These are phyloP conservation scores for Synanthedon vespiformis DNA, from an alignment of 2,888 invertebrate species.

Conservation along the genomic window DNA sequence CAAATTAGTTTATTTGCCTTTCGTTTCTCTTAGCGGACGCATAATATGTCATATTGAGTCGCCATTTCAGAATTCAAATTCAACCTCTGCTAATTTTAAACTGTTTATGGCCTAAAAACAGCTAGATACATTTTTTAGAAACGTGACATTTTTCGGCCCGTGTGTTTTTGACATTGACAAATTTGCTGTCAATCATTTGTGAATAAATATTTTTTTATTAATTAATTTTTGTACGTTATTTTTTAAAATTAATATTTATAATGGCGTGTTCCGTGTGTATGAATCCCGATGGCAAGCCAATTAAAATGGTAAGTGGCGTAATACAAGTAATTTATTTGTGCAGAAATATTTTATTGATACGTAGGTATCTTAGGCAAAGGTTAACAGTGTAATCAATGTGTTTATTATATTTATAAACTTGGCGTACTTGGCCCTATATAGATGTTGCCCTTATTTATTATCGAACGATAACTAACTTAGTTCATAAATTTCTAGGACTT, in stretches of 20 bases:
- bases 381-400: too few species aligned
- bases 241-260: conserved; percentile 8
- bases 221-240: conserved; percentile 7
- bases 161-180: not conserved
- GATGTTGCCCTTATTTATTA: too few species aligned
- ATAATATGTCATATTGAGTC: conserved; percentile 2
- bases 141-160: not conserved
- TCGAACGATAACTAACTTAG: too few species aligned
- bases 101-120: not conserved
- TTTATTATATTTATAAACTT: not conserved
- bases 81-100: not conserved
- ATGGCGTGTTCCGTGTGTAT: conserved; percentile 47
- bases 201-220: conserved; percentile 1
- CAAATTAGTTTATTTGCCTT: conserved; percentile 12
- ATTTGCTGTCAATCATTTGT: not conserved
- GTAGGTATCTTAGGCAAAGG: too few species aligned
- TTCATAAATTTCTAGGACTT: too few species aligned
- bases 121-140: not conserved
- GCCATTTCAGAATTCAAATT: not conserved
- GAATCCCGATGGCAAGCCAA: conserved; percentile 27
- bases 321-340: not conserved
- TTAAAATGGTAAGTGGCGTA: conserved; percentile 36
- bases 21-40: conserved; percentile 11
- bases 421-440: too few species aligned
- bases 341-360: too few species aligned